phyloP scores from a whole-genome alignment of 1,140 invertebrate genomes.

The Caenorhabditis tropicalis region DNA sequence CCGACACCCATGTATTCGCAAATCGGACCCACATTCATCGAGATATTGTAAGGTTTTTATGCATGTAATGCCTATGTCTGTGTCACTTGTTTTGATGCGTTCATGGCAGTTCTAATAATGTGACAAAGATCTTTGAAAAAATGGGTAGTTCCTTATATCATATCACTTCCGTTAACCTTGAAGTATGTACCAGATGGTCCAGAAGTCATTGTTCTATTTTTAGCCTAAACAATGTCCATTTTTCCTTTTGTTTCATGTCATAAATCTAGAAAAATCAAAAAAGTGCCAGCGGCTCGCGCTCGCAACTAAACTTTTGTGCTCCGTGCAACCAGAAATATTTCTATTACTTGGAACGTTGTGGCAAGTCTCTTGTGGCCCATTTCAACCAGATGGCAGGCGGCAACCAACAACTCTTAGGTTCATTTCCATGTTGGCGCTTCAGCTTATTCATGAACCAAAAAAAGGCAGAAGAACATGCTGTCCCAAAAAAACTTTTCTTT shows the following conservation, averaged over 20 bases:
- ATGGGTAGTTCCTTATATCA: not conserved
- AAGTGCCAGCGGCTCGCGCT: constrained; percentile 13
- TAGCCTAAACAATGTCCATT: not conserved
- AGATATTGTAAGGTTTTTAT: constrained; percentile 33
- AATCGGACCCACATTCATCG: constrained; percentile 16
- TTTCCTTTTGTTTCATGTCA: not conserved
- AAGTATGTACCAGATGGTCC: not conserved
- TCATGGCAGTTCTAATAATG: not conserved
- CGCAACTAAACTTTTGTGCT: not conserved
- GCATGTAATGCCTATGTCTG: not conserved
- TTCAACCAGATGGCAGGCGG: not conserved
- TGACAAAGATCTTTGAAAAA: not conserved
- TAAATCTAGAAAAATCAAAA: not conserved
- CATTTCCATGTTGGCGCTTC: constrained; percentile 44
- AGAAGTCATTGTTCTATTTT: not conserved
- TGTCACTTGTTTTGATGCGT: not conserved
- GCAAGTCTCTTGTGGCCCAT: constrained; percentile 37
- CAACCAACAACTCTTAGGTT: constrained; percentile 10
- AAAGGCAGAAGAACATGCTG: not conserved
- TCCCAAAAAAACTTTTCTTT: not conserved
- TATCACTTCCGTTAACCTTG: not conserved
- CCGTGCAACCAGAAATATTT: constrained; percentile 5
- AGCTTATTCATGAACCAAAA: constrained; percentile 33
- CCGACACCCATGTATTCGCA: not conserved
- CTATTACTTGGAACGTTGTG: constrained; percentile 37